Conservation (phyloP, 2,797 vertebrate genomes). For the Gambusia yucatana region DNA sequence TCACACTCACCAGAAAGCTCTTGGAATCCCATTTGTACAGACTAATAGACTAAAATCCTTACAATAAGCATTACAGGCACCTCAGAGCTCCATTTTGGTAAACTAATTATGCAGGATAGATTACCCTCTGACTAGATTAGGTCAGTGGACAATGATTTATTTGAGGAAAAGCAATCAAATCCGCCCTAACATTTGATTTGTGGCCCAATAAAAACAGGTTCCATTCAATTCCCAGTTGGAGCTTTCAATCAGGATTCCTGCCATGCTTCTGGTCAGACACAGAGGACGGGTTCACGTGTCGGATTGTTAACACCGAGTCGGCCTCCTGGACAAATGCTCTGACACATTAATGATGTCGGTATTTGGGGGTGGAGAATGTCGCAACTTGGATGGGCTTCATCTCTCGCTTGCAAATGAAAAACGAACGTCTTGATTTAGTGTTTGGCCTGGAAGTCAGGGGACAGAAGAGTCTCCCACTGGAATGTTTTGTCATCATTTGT, state of each 20-base stretch:
- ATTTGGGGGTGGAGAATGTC: conserved; percentile 7
- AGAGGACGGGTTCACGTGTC: conserved; percentile 27
- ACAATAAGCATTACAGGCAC: conserved; percentile 47
- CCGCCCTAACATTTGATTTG: conserved; percentile 44
- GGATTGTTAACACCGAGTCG: conserved; percentile 11
- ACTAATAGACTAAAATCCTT: conserved; percentile 56
- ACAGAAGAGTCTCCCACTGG: conserved; percentile 43
- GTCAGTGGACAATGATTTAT: conserved; percentile 63
- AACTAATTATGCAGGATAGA: conserved; percentile 64
- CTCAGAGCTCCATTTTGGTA: conserved; percentile 48
- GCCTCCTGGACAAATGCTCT: conserved; percentile 21
- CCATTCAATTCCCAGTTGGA: conserved; percentile 38
- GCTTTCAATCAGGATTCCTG: conserved; percentile 40
- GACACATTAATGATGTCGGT: not conserved
- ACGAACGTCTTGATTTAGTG: conserved; percentile 53
- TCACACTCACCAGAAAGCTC: conserved; percentile 35
- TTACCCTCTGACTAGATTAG: conserved; percentile 52
- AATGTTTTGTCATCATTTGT: conserved; percentile 24
- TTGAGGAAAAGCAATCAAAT: conserved; percentile 50
- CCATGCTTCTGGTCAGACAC: conserved; percentile 25
- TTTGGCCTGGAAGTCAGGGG: conserved; percentile 8
- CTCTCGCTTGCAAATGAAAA: conserved; percentile 1
- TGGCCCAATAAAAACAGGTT: conserved; percentile 48
- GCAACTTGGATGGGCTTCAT: conserved; percentile 1
- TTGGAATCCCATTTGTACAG: conserved; percentile 47